phyloP scores from a whole-genome alignment of 2,797 vertebrate species.

The Coranthus polyacanthus region DNA sequence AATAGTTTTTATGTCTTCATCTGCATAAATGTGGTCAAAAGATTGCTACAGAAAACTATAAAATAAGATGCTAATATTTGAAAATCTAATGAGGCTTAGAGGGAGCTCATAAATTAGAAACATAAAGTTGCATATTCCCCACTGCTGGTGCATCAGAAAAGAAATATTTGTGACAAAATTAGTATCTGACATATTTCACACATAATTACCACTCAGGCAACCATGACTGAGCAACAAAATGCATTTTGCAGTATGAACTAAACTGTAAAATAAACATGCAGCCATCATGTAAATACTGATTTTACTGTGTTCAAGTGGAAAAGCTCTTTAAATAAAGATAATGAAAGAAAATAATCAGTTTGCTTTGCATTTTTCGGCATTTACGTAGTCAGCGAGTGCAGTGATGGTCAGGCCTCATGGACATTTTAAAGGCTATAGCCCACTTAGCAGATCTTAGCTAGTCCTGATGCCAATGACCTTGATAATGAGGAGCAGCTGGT shows the following conservation, averaged over 20 bases:
- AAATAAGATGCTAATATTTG: constrained; percentile 62
- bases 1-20: constrained; percentile 50
- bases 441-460: constrained; percentile 72
- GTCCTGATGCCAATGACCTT: constrained; percentile 70
- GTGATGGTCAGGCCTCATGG: constrained; percentile 54
- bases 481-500: constrained; percentile 74
- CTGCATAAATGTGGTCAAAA: constrained; percentile 44
- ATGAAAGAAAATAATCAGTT: constrained; percentile 45
- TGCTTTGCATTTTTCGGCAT: constrained; percentile 43
- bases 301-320: constrained; percentile 18
- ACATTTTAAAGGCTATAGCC: constrained; percentile 68
- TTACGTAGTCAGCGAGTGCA: constrained; percentile 53
- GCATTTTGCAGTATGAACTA: constrained; percentile 11
- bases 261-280: constrained; percentile 45
- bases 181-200: constrained; percentile 47
- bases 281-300: constrained; percentile 44
- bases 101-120: constrained; percentile 56
- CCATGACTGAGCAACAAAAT: constrained; percentile 39
- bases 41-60: constrained; percentile 50
- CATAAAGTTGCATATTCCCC: constrained; percentile 45
- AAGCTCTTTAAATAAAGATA: constrained; percentile 46
- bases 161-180: constrained; percentile 45
- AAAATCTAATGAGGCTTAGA: constrained; percentile 58
- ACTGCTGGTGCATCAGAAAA: constrained; percentile 31
- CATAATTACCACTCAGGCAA: constrained; percentile 50